These are phyloP conservation scores for Sebastes matsubarae DNA, from an alignment of 2,797 vertebrate genomes.

Conservation along the genomic window DNA sequence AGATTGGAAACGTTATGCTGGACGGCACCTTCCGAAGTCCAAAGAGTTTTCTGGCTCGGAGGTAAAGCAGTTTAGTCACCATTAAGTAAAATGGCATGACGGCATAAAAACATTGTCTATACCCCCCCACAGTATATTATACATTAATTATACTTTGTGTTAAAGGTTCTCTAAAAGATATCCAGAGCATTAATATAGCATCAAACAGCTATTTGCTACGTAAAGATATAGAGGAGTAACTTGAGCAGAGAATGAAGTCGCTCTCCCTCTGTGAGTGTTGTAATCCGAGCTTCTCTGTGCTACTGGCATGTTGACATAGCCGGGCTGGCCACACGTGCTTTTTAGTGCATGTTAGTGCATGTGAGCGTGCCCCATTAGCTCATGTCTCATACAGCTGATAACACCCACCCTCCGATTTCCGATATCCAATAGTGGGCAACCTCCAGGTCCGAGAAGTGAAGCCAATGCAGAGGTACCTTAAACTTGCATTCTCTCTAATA, in stretches of 20 bases:
- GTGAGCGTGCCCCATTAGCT: neutral
- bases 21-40: neutral
- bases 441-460: too few relatives aligned
- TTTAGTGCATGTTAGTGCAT: neutral
- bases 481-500: too few relatives aligned
- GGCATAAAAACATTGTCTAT: neutral
- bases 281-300: neutral
- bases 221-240: neutral
- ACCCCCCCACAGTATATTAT: neutral
- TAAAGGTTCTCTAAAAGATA: neutral
- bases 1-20: neutral
- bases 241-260: neutral
- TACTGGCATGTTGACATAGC: neutral
- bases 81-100: neutral
- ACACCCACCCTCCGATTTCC: too few relatives aligned
- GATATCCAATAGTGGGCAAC: too few relatives aligned
- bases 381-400: neutral
- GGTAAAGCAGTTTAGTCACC: neutral
- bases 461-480: too few relatives aligned
- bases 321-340: neutral
- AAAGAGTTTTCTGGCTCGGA: neutral
- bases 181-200: neutral
- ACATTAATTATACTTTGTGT: neutral
- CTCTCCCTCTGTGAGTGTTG: neutral
- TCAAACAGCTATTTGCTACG: neutral